These are phyloP conservation scores for Tyto alba DNA, from an alignment of 2,113 vertebrate species.

Conservation along the genomic window DNA sequence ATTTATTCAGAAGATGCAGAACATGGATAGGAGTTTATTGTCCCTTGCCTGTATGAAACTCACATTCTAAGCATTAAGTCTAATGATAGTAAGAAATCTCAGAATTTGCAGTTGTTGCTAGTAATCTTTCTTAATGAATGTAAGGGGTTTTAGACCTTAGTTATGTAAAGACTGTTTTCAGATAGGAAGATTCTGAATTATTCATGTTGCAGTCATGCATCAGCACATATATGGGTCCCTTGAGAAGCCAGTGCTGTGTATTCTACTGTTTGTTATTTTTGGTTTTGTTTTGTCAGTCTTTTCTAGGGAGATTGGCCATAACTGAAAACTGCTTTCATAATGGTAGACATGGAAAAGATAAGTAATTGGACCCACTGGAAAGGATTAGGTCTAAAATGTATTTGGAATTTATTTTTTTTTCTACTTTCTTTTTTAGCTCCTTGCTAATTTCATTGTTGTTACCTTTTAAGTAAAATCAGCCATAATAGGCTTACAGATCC, in stretches of 20 bases:
- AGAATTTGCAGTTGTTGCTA: constrained; percentile 1
- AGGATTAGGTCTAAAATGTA: background rate
- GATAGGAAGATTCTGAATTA: constrained; percentile 65
- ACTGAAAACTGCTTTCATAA: constrained; percentile 7
- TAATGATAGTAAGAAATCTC: constrained; percentile 4
- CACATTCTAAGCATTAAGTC: background rate
- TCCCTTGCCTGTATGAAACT: background rate
- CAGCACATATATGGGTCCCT: constrained; percentile 19
- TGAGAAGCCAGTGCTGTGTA: constrained; percentile 44
- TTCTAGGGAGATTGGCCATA: background rate
- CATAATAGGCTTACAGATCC: background rate
- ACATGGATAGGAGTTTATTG: background rate
- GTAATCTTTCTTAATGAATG: constrained; percentile 63
- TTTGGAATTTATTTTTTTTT: background rate
- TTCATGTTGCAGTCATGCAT: constrained; percentile 61
- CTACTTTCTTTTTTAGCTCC: background rate
- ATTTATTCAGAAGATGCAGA: background rate
- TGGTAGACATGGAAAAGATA: background rate
- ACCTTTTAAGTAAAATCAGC: background rate
- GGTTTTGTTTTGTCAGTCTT: constrained; percentile 45
- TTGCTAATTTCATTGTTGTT: constrained; percentile 14
- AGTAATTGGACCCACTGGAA: background rate
- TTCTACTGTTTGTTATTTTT: constrained; percentile 20
- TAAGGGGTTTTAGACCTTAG: constrained; percentile 25
- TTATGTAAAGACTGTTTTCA: constrained; percentile 45